Evolutionary conservation across 2,888 invertebrate genomes (phyloP).

Genomic region (Hemaris fuciformis): DNA sequence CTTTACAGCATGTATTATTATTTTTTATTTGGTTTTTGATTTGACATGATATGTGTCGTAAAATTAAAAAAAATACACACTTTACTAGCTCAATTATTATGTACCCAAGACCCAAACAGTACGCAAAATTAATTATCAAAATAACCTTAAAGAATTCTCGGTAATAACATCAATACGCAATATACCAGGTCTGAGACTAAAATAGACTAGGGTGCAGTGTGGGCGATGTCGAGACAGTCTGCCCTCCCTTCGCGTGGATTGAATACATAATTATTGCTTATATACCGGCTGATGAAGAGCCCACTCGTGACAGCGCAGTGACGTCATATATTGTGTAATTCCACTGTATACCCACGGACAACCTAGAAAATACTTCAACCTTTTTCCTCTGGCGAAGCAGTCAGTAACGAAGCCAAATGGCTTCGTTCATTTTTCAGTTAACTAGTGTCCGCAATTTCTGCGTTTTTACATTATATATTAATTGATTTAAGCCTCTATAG

Average conservation of each 20-base stretch:
- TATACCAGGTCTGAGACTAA: background rate
- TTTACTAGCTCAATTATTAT: too few species aligned
- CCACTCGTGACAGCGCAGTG: constrained; percentile 5
- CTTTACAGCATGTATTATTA: too few species aligned
- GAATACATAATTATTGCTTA: constrained; percentile 9
- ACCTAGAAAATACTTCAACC: constrained; percentile 31
- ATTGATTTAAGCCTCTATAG: too few species aligned
- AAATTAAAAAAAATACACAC: too few species aligned
- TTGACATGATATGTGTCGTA: too few species aligned
- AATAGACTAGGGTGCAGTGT: constrained; percentile 1
- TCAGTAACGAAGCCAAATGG: constrained; percentile 37
- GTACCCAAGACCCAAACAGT: too few species aligned
- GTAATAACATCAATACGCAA: background rate
- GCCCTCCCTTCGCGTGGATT: constrained; percentile 1
- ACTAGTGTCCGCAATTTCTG: too few species aligned
- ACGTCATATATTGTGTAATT: constrained; percentile 19
- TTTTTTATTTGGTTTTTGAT: too few species aligned
- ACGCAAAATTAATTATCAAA: too few species aligned
- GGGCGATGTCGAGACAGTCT: constrained; percentile 1
- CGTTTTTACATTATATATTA: too few species aligned
- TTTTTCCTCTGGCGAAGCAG: constrained; percentile 35
- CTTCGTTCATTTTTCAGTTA: constrained; percentile 16
- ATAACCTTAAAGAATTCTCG: too few species aligned
- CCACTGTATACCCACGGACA: constrained; percentile 9
- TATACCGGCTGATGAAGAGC: constrained; percentile 6